These are phyloP conservation scores for Charina bottae DNA, from an alignment of 2,113 vertebrate species.

Conservation along the genomic window DNA sequence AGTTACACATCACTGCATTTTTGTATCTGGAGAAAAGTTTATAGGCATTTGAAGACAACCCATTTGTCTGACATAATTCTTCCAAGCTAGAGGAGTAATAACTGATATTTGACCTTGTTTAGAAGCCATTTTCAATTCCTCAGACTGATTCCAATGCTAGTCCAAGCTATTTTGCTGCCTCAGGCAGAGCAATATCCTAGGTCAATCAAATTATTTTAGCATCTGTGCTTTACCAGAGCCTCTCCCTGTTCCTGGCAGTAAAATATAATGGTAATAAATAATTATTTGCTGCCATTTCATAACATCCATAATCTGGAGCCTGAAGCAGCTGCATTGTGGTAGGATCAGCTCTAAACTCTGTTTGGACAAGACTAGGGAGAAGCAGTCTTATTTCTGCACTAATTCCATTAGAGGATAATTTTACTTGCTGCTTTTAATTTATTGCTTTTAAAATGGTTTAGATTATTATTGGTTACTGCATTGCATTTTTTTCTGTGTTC, in stretches of 20 bases:
- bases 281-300: background rate
- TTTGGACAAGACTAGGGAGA: background rate
- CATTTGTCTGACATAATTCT: background rate
- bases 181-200: background rate
- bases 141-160: background rate
- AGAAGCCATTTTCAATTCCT: background rate
- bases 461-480: background rate
- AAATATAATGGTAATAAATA: background rate
- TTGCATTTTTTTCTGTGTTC: background rate
- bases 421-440: background rate
- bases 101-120: background rate
- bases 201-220: background rate
- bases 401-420: background rate
- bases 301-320: background rate
- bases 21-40: background rate
- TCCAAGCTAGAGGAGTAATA: background rate
- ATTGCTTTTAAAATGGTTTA: background rate
- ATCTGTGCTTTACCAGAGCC: background rate
- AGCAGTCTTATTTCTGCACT: background rate
- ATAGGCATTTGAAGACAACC: background rate
- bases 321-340: background rate
- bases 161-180: background rate
- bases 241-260: background rate
- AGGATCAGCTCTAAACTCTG: background rate
- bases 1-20: background rate